Conservation (phyloP, 2,888 invertebrate genomes). For the Dasysyrphus albostriatus region DNA sequence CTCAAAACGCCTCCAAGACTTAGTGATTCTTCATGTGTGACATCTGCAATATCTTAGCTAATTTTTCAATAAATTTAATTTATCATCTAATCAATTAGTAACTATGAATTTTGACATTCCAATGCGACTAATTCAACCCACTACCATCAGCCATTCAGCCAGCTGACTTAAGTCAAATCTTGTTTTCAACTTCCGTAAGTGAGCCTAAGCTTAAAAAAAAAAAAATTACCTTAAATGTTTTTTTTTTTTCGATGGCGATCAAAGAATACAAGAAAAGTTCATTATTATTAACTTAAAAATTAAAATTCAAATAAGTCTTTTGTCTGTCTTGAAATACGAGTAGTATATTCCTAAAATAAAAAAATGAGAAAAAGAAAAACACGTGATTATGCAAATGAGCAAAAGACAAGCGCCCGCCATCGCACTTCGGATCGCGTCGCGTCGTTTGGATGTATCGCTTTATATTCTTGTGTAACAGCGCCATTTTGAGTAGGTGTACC, state of each 20-base stretch:
- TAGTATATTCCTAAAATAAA: background rate
- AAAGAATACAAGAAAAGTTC: slow-evolving; percentile 33
- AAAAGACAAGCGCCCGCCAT: background rate
- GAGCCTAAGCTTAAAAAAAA: slow-evolving; percentile 28
- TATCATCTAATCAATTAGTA: slow-evolving; percentile 19
- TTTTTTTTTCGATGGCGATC: background rate
- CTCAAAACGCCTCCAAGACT: background rate
- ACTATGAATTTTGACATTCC: slow-evolving; percentile 41
- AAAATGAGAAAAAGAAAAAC: background rate
- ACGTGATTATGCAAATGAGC: slow-evolving; percentile 57
- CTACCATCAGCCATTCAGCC: background rate
- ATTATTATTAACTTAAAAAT: background rate
- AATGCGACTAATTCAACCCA: slow-evolving; percentile 42
- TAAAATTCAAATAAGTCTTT: slow-evolving; percentile 28
- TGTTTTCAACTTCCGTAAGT: slow-evolving; percentile 46
- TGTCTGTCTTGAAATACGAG: slow-evolving; percentile 6
- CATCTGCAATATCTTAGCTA: background rate
- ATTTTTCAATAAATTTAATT: slow-evolving; percentile 6
- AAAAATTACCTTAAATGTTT: slow-evolving; percentile 1
- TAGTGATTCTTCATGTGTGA: background rate
- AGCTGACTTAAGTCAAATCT: background rate
- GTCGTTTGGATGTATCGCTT: background rate
- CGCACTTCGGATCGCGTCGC: too few relatives aligned
- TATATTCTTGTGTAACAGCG: slow-evolving; percentile 37
- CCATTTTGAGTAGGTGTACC: slow-evolving; percentile 50